Conservation (phyloP, 2,888 invertebrate species). For the Heliconius sara region DNA sequence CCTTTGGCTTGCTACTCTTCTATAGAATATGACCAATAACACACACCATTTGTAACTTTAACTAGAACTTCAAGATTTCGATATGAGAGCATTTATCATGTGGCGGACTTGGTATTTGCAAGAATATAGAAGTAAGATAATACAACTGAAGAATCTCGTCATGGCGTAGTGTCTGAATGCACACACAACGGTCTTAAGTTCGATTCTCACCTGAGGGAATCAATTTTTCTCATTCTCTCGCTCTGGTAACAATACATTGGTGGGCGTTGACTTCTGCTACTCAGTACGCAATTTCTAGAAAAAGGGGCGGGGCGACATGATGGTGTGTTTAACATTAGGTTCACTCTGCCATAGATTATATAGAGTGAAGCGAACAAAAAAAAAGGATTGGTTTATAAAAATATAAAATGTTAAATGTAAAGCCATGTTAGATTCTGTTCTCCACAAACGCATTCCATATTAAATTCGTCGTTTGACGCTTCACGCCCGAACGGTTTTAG, state of each 20-base stretch:
- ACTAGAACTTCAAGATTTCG: conserved; percentile 13
- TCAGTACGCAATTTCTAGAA: too few relatives aligned
- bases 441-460: conserved; percentile 4
- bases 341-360: too few relatives aligned
- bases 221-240: too few relatives aligned
- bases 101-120: conserved; percentile 2
- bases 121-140: conserved; percentile 21
- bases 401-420: background rate
- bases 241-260: too few relatives aligned
- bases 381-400: background rate
- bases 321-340: too few relatives aligned
- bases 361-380: too few relatives aligned
- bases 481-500: background rate
- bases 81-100: conserved; percentile 18
- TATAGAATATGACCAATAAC: conserved; percentile 17
- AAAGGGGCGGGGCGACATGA: too few relatives aligned
- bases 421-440: conserved; percentile 2
- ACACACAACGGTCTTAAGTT: too few relatives aligned
- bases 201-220: too few relatives aligned
- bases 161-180: too few relatives aligned
- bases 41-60: conserved; percentile 22
- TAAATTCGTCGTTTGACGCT: conserved; percentile 6
- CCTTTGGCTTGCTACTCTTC: background rate
- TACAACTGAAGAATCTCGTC: too few relatives aligned
- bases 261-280: too few relatives aligned